A percentile compares a stretch with the other conserved stretches of the same genome.
phyloP scores from a whole-genome alignment of 2,113 vertebrate genomes.

The Megaceryle maxima region DNA sequence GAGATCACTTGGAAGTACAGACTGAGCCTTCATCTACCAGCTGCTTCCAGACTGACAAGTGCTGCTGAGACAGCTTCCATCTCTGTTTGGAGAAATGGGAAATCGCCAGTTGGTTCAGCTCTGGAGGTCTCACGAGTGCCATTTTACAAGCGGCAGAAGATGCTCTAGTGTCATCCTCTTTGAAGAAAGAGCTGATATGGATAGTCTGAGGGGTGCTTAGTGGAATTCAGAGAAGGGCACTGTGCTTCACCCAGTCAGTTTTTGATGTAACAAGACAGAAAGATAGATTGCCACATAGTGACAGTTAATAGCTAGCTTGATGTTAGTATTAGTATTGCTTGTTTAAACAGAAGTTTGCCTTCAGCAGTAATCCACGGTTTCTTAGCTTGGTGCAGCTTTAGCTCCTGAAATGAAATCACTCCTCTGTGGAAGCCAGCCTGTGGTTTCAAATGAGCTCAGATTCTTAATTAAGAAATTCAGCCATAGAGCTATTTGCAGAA shows the following conservation, averaged over 20 bases:
- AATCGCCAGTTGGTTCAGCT: not conserved
- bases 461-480: slow-evolving; percentile 39
- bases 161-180: not conserved
- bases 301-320: not conserved
- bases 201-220: not conserved
- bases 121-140: not conserved
- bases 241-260: not conserved
- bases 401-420: not conserved
- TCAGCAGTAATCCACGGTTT: not conserved
- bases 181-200: not conserved
- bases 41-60: not conserved
- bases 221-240: not conserved
- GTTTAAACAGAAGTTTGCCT: not conserved
- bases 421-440: not conserved
- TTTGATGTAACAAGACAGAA: not conserved
- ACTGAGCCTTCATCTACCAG: not conserved
- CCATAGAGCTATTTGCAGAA: not conserved
- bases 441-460: slow-evolving; percentile 24
- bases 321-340: not conserved
- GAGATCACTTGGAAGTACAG: not conserved
- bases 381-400: not conserved
- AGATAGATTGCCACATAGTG: not conserved
- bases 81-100: not conserved
- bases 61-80: not conserved
- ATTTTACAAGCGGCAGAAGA: not conserved